A percentile compares a stretch with the other conserved stretches of the same genome.
These are phyloP conservation scores for Pocillopora verrucosa DNA, from an alignment of 64 coral and sea anemone species.

Conservation along the genomic window DNA sequence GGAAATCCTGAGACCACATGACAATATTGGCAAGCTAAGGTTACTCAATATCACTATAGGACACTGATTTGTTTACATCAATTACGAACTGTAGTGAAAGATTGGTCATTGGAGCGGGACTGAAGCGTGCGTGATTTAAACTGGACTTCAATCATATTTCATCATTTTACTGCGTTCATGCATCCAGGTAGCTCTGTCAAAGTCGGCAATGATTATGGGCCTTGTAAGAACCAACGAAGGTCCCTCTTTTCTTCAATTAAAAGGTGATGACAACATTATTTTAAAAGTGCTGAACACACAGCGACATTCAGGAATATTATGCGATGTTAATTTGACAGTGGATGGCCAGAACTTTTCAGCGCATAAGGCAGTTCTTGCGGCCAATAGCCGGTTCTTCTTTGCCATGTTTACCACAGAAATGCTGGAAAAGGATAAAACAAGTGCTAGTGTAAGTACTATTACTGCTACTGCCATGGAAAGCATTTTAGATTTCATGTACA, in stretches of 20 bases:
- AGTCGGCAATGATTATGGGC: neutral
- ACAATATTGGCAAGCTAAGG: too few species aligned
- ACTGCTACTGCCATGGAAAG: constrained; percentile 41
- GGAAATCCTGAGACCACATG: too few species aligned
- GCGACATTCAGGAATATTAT: constrained; percentile 64
- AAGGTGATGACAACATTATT: neutral
- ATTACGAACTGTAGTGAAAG: too few species aligned
- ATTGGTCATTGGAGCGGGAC: too few species aligned
- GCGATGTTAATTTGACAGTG: constrained; percentile 71
- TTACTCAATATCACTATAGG: too few species aligned
- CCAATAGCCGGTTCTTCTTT: constrained; percentile 79
- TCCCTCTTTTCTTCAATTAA: neutral
- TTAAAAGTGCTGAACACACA: constrained; percentile 66
- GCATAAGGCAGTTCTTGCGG: constrained; percentile 79
- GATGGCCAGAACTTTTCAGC: constrained; percentile 60
- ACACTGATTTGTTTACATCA: too few species aligned
- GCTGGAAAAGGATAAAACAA: constrained; percentile 65
- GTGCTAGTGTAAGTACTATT: constrained; percentile 34
- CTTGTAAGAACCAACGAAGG: neutral
- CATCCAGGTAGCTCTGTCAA: neutral
- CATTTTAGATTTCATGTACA: constrained; percentile 86
- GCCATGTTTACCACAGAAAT: constrained; percentile 90
- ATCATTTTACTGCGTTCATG: neutral
- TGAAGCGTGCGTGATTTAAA: neutral
- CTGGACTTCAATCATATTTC: neutral